Conservation (phyloP, 2,888 invertebrate species). For the Coelopa pilipes region DNA sequence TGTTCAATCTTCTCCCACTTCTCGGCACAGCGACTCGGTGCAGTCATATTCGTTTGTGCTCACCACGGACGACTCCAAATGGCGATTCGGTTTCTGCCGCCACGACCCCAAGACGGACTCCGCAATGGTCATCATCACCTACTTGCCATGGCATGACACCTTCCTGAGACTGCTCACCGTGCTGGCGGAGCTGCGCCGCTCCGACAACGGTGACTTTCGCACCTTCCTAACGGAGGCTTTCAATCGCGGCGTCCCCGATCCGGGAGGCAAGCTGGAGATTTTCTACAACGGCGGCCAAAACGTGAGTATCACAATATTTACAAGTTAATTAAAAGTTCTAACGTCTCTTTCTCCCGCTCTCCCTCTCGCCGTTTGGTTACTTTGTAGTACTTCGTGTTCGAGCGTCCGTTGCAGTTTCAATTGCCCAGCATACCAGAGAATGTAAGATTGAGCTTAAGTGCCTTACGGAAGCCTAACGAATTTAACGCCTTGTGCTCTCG, state of each 20-base stretch:
- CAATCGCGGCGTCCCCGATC: conserved; percentile 75
- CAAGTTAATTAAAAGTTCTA: conserved; percentile 1
- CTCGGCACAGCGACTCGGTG: conserved; percentile 76
- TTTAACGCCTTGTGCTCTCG: conserved; percentile 10
- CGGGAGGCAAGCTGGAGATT: conserved; percentile 74
- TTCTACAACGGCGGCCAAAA: conserved; percentile 71
- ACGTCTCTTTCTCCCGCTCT: background rate
- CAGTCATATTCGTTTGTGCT: conserved; percentile 97
- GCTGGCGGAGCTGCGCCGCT: conserved; percentile 61
- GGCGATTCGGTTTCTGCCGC: conserved; percentile 97
- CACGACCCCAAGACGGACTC: conserved; percentile 91
- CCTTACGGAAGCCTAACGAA: background rate
- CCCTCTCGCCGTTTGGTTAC: conserved; percentile 65
- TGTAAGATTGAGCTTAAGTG: conserved; percentile 71
- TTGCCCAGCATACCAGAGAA: conserved; percentile 96
- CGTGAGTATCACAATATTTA: conserved; percentile 66
- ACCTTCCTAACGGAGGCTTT: conserved; percentile 76
- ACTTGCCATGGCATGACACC: conserved; percentile 95
- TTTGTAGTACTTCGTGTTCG: conserved; percentile 81
- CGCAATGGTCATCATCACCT: conserved; percentile 85
- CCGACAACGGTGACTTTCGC: conserved; percentile 57
- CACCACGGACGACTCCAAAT: conserved; percentile 94
- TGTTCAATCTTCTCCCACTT: background rate
- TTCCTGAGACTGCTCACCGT: conserved; percentile 72
- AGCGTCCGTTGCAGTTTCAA: conserved; percentile 81